Evolutionary conservation across 35 echinoderm and acorn worm genomes (phyloP).

Genomic region (Antedon bifida): DNA sequence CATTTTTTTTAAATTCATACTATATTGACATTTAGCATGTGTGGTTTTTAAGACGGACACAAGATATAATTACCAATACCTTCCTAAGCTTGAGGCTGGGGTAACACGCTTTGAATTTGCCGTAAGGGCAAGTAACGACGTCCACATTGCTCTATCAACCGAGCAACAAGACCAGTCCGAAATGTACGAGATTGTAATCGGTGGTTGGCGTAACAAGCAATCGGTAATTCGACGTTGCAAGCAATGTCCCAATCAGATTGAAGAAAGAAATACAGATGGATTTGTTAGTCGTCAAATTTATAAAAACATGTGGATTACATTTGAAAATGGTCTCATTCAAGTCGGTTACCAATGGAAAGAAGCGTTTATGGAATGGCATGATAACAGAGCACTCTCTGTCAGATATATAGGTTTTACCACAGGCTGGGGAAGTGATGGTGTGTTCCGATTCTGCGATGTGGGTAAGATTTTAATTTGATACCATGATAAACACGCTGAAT

Average conservation of each 20-base stretch:
- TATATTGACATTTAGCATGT: slow-evolving; percentile 17
- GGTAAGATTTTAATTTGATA: no score
- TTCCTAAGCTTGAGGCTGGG: neutral
- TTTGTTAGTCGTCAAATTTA: neutral
- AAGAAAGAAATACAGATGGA: neutral
- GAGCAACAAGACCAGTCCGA: neutral
- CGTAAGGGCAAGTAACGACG: neutral
- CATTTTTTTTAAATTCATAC: no score
- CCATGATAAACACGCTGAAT: no score
- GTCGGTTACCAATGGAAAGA: neutral
- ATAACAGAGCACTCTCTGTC: neutral
- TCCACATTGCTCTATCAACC: neutral
- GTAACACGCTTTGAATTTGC: neutral
- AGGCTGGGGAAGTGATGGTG: slow-evolving; percentile 10
- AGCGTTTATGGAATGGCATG: slow-evolving; percentile 1
- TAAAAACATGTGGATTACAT: neutral
- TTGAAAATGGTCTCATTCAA: neutral
- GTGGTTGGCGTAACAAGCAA: neutral
- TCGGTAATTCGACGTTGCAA: slow-evolving; percentile 1
- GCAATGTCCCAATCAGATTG: neutral
- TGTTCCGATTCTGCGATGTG: neutral
- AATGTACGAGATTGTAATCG: slow-evolving; percentile 7
- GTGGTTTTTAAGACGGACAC: slow-evolving; percentile 31
- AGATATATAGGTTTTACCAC: neutral
- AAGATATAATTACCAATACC: slow-evolving; percentile 38